Conservation (phyloP, 2,113 vertebrate genomes). For the Gasterosteus aculeatus region DNA sequence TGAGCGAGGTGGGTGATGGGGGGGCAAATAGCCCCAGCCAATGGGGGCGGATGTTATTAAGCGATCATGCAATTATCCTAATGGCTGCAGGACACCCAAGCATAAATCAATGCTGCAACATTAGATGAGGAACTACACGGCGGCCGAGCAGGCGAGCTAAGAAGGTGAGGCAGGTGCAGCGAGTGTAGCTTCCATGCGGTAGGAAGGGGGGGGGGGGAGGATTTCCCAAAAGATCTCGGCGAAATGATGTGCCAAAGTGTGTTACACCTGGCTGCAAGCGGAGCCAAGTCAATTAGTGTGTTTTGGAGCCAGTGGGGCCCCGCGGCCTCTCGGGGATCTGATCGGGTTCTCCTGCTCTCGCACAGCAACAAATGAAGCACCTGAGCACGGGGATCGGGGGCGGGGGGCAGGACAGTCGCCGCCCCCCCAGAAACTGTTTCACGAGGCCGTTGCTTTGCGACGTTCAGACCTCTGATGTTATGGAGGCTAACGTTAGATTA, state of each 20-base stretch:
- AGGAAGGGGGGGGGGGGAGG: background rate
- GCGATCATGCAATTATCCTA: constrained; percentile 84
- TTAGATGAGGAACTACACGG: constrained; percentile 74
- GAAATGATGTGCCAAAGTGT: constrained; percentile 37
- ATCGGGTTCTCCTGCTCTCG: constrained; percentile 34
- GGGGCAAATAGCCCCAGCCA: constrained; percentile 67
- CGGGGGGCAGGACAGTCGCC: too few species aligned
- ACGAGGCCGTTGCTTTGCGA: background rate
- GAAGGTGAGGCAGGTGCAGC: constrained; percentile 34
- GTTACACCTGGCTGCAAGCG: constrained; percentile 53
- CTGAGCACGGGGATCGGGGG: constrained; percentile 27
- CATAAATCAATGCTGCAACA: constrained; percentile 80
- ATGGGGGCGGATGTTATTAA: constrained; percentile 80
- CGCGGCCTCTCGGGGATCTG: constrained; percentile 39
- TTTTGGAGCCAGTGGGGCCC: constrained; percentile 49
- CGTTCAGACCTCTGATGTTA: background rate
- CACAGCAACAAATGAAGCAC: constrained; percentile 62
- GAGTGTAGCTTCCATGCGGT: constrained; percentile 27
- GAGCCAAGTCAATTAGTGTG: constrained; percentile 67
- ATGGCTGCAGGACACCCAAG: constrained; percentile 79
- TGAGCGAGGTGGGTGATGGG: constrained; percentile 39
- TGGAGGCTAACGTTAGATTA: background rate
- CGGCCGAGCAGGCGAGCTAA: constrained; percentile 44
- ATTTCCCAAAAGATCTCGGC: constrained; percentile 52
- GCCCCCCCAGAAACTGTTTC: constrained; percentile 7